Base-by-base conservation (phyloP, 2,888 invertebrate species). In the Notodonta ziczac region DNA sequence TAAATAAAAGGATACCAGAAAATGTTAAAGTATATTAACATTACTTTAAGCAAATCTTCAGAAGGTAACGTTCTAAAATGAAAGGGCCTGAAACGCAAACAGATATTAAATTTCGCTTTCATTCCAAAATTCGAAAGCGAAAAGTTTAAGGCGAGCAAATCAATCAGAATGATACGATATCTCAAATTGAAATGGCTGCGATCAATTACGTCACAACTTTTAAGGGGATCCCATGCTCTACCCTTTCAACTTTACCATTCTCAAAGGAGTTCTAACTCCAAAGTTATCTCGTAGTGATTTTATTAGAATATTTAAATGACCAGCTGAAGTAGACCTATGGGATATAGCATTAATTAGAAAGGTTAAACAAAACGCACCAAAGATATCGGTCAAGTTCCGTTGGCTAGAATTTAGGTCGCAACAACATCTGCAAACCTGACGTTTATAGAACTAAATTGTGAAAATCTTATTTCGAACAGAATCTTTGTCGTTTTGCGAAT, bases 271-370 rank as follows among this genome's bases (percentile, higher is more conserved):
- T 72, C 67, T 61, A 76, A 76, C 68, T 76, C 64, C 46, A 69
- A 76, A 80, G 72, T 76, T 73, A 73, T 66, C 69, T 72, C 61
- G 63, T 67, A 67, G 69, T 74, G 74, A 77, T 78, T 80, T 80
- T 75, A 74, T 79, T 78, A 73, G 73, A 80, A 77, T 78, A 76
- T 74, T 76, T 68, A 70, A 68, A 71, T 67, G 63, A 62, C 78
- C 76, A 77, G 59, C 58, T 6, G 58, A 61, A 12, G 12, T 60
- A 68, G 74, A 73, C 61, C 72, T 40, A 13, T 46, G 63, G 55
- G 48, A 50, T 56, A 9, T 54, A 57, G 39, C 50, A 35, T 62
- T 61, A 60, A 69, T 70, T 72, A 58, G 14, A 12, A 32, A 42
- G 42, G 10, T 59, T 44, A 59, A 60, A 69, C 63, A 59, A 65